Percentiles rank a stretch among this genome's conserved stretches.
Evolutionary conservation across 2,797 vertebrate genomes (phyloP).

Genomic region (Typhlichthys eigenmanni): DNA sequence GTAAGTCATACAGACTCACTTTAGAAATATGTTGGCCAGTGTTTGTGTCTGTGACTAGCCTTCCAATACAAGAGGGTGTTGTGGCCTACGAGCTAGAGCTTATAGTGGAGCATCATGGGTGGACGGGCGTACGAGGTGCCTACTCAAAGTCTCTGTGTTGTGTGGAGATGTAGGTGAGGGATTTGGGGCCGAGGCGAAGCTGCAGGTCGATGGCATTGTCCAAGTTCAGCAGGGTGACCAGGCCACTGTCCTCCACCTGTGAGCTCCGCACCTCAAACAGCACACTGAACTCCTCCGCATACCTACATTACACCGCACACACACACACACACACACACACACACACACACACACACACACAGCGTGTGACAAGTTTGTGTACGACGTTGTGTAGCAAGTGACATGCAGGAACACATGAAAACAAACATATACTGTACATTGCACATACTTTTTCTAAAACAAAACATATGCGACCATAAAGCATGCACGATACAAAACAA

Average conservation of each 20-base stretch:
- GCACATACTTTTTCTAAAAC: too few relatives aligned
- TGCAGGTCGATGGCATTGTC: conserved; percentile 78
- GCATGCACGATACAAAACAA: too few relatives aligned
- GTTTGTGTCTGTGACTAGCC: too few relatives aligned
- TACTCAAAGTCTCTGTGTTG: conserved; percentile 82
- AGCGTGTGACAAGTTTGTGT: too few relatives aligned
- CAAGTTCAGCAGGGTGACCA: conserved; percentile 79
- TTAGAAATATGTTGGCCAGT: too few relatives aligned
- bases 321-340: conserved; percentile 1
- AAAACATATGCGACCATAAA: too few relatives aligned
- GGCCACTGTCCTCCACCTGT: conserved; percentile 74
- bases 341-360: background rate
- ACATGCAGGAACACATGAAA: too few relatives aligned
- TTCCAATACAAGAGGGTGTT: too few relatives aligned
- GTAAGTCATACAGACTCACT: too few relatives aligned
- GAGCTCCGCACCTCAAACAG: conserved; percentile 76
- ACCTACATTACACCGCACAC: conserved; percentile 60
- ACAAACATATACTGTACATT: too few relatives aligned
- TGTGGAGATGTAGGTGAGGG: conserved; percentile 77
- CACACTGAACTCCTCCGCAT: conserved; percentile 80
- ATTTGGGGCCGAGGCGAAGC: conserved; percentile 72
- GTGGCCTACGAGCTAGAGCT: background rate
- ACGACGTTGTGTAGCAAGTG: too few relatives aligned
- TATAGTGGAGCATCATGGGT: background rate
- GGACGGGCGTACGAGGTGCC: conserved; percentile 29